phyloP scores from a whole-genome alignment of 2,888 invertebrate genomes.

The Apomyelois bistriatella region DNA sequence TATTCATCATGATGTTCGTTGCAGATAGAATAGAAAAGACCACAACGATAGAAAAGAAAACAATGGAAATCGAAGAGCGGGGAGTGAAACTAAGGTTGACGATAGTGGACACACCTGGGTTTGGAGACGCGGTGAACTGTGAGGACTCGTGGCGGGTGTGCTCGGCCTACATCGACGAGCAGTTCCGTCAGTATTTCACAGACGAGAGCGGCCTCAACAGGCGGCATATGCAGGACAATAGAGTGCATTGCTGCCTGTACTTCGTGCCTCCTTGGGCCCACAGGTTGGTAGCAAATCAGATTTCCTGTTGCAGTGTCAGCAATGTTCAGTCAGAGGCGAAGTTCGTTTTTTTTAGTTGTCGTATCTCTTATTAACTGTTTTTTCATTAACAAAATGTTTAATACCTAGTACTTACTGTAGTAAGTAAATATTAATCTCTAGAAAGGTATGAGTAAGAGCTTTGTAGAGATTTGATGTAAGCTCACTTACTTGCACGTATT shows the following conservation, averaged over 20 bases:
- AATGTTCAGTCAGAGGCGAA: too few species aligned
- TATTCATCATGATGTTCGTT: too few species aligned
- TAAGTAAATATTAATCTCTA: background rate
- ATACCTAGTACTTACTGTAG: too few species aligned
- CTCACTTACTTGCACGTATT: too few species aligned
- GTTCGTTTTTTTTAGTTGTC: too few species aligned
- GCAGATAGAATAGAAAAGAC: conserved; percentile 84
- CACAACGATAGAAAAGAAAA: conserved; percentile 86
- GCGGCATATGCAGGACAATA: conserved; percentile 95
- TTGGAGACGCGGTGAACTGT: conserved; percentile 95
- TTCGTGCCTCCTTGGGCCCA: conserved; percentile 98
- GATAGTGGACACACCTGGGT: conserved; percentile 97
- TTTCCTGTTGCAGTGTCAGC: too few species aligned
- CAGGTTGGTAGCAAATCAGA: conserved; percentile 89
- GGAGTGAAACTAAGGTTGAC: conserved; percentile 94
- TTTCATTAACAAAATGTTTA: too few species aligned
- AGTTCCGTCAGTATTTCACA: conserved; percentile 90
- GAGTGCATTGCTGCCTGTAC: conserved; percentile 97
- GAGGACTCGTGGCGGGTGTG: conserved; percentile 96
- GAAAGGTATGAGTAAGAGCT: background rate
- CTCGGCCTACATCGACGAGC: conserved; percentile 95
- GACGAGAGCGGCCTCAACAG: conserved; percentile 97
- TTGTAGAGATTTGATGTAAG: too few species aligned
- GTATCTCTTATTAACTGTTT: too few species aligned
- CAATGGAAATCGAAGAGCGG: conserved; percentile 96